A percentile compares a stretch with the other conserved stretches of the same genome.
These are phyloP conservation scores for Alcedo atthis DNA, from an alignment of 2,797 vertebrate genomes.

Conservation along the genomic window DNA sequence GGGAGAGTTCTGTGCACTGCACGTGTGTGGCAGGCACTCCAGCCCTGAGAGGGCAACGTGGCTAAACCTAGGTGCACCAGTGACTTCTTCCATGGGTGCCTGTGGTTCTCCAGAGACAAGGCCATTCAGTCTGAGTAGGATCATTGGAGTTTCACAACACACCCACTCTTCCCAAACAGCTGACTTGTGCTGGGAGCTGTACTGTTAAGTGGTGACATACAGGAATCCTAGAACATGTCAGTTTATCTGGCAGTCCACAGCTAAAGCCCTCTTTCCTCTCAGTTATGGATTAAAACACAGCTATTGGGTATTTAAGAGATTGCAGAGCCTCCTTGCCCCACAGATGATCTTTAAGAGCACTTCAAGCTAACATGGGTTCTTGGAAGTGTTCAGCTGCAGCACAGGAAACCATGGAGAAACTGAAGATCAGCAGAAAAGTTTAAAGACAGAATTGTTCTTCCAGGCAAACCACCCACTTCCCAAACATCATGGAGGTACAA, in stretches of 20 bases:
- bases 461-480: constrained; percentile 48
- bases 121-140: neutral
- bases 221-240: constrained; percentile 31
- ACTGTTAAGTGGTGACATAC: neutral
- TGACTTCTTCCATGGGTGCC: neutral
- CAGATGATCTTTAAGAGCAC: constrained; percentile 12
- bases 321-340: neutral
- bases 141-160: neutral
- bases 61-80: neutral
- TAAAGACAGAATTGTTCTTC: constrained; percentile 42
- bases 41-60: neutral
- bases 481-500: constrained; percentile 51
- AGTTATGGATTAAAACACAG: neutral
- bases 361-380: neutral
- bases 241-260: neutral
- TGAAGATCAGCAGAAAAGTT: constrained; percentile 27
- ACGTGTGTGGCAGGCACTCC: neutral
- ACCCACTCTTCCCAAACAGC: neutral
- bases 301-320: neutral
- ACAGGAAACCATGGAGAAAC: constrained; percentile 44
- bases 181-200: neutral
- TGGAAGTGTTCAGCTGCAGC: neutral
- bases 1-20: neutral
- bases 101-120: neutral
- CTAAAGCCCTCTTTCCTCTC: constrained; percentile 5